These are phyloP conservation scores for Aleiodes alternator DNA, from an alignment of 2,888 invertebrate species.

Conservation along the genomic window DNA sequence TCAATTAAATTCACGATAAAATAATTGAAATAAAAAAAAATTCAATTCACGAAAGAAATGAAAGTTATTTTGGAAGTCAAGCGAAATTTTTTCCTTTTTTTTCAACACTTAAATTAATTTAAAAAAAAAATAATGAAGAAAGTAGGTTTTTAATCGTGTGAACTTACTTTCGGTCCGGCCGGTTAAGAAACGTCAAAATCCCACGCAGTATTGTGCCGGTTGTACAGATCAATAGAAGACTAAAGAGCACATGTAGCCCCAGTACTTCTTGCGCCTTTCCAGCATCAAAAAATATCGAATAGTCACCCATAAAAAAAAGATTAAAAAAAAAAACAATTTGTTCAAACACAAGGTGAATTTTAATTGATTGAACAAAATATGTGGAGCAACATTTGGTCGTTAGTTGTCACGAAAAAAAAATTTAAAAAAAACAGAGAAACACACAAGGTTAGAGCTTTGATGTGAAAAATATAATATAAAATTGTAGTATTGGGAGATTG, in stretches of 20 bases:
- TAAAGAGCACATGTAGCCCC: conserved; percentile 65
- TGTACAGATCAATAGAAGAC: conserved; percentile 70
- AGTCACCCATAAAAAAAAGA: not conserved
- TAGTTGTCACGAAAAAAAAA: not conserved
- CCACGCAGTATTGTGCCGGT: conserved; percentile 51
- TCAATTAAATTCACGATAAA: no score
- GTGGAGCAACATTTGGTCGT: no score
- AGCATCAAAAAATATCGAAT: conserved; percentile 1
- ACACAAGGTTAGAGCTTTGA: not conserved
- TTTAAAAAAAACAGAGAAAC: not conserved
- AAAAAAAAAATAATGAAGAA: conserved; percentile 35
- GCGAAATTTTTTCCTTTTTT: not conserved
- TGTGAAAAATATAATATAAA: not conserved
- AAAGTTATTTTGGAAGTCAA: not conserved
- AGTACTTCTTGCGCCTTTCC: conserved; percentile 14
- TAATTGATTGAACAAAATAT: not conserved
- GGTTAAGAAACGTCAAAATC: conserved; percentile 60
- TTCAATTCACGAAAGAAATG: no score
- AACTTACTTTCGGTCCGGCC: conserved; percentile 37
- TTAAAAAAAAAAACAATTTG: not conserved
- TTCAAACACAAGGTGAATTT: not conserved
- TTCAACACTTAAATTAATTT: no score
- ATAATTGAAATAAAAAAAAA: no score
- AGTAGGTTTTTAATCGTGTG: conserved; percentile 14
- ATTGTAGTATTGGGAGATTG: no score